Evolutionary conservation across 2,797 vertebrate species (phyloP), one percentile per base, ranked within the genome.

Genomic region (Epinephelus coioides): DNA sequence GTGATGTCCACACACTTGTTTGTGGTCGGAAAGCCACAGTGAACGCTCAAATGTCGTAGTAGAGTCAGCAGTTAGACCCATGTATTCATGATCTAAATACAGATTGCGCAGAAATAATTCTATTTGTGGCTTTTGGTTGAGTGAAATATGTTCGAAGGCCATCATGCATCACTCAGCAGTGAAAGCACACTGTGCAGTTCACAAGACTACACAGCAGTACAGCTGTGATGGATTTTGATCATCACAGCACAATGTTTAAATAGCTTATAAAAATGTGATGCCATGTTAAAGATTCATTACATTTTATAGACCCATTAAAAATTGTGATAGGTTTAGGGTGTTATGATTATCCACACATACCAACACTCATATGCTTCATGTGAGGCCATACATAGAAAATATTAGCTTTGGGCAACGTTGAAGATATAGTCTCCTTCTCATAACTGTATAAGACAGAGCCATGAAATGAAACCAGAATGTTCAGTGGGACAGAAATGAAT

Each of bases 241-340:
- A 84, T 75, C 65, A 79, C 59, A 17, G 27, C 57, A 13, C 66
- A 70, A 81, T 61, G 69, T 63, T 85, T 85, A 82, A 83, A 78
- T 40, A 80, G 56, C 76, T 79, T 67, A 76, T 81, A 84, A 91
- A 84, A 61, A 50, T 68, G 5, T 64, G 64, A 85, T 79, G 63
- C 77, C 73, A 86, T 81, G 76, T 82, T 87, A 88, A 84, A 86
- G 84, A 86, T 81, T 79, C 47, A 78, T 91, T 90, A 90, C 79
- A 90, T 89, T 93, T 94, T 92, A 93, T 86, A 86, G 86, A 60
- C 61, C 80, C 65, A 82, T 82, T 93, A 91, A 91, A 89, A 71
- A 66, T 44, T 25, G 82, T 59, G 56, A 73, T 87, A 81, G 56
- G 67, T 86, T 91, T 66, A 78, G 65, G 57, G 79, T 79, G 73